phyloP scores from a whole-genome alignment of 2,113 vertebrate species.

The Lagopus leucura region DNA sequence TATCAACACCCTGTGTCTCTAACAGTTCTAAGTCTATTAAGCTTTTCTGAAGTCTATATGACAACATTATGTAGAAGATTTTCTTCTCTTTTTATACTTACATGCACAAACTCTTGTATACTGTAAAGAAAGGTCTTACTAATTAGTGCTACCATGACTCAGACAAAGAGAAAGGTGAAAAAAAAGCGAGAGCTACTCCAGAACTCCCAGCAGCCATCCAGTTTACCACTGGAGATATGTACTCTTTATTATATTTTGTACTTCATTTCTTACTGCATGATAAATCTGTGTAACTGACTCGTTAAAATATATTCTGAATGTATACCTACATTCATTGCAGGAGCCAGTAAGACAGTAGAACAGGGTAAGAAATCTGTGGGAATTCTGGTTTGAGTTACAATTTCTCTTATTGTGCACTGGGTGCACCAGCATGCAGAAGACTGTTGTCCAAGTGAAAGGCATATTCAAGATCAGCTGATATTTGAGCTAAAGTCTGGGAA shows the following conservation, averaged over 20 bases:
- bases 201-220: background rate
- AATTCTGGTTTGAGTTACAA: background rate
- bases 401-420: background rate
- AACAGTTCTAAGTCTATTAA: background rate
- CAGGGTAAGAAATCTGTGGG: background rate
- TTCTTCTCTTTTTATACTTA: background rate
- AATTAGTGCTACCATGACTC: background rate
- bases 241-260: background rate
- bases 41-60: background rate
- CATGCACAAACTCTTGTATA: accelerated
- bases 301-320: background rate
- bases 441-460: background rate
- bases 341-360: background rate
- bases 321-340: background rate
- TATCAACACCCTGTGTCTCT: no score
- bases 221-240: background rate
- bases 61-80: background rate
- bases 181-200: background rate
- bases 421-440: background rate
- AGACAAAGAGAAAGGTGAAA: background rate
- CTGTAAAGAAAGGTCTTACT: background rate
- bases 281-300: background rate
- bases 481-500: background rate
- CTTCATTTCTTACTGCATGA: background rate
- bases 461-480: background rate